Evolutionary conservation across 2,888 invertebrate genomes (phyloP), one percentile per base, ranked within the genome.

Genomic region (Eurytoma californica): DNA sequence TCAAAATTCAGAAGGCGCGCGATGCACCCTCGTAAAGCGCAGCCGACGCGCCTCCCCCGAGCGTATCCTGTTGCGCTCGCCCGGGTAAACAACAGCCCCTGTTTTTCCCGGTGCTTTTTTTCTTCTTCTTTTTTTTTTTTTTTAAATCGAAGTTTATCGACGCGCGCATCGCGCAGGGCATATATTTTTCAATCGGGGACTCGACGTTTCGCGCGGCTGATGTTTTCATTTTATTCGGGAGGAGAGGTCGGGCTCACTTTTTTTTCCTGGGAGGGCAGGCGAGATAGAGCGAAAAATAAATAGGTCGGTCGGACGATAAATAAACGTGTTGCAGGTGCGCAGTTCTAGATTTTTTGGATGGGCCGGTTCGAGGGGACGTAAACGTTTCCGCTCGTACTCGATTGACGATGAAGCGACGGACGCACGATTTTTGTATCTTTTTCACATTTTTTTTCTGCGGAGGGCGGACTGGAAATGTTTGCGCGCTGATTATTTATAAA

Each of bases 201-300:
- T 63, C 63, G 18, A 39, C n/a, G 18, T 16, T 63, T 63, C n/a
- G 9, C 39, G 18, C 39, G 16, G 20, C 66, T 24, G 4, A 18
- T 24, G 12, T 30, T 7, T 3, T 47, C 2, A 18, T 30, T 24
- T n/a, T 16, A 12, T 2, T 3, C 14, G 12, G 39, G 9, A 9
- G 5, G 1, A 9, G 39, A 39, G 39, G 39, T 39, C 9, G 39
- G 39, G 9, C 39, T 7, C 7, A 1, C 9, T 39, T 63, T 63
- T 63, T 63, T 63, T 30, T 5, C 16, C n/a, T n/a, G n/a, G 7
- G 4, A 53, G 16, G 9, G 12, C n/a, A 53, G 53, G 9, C 3
- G 47, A 47, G 47, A 63, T 47, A 12, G 47, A 30, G 30, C 12
- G 61, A 63, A 63, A 63, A 63, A 30, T 47, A 63, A 63, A 63